Conservation (phyloP, 2,888 invertebrate genomes). For the Meta bourneti region DNA sequence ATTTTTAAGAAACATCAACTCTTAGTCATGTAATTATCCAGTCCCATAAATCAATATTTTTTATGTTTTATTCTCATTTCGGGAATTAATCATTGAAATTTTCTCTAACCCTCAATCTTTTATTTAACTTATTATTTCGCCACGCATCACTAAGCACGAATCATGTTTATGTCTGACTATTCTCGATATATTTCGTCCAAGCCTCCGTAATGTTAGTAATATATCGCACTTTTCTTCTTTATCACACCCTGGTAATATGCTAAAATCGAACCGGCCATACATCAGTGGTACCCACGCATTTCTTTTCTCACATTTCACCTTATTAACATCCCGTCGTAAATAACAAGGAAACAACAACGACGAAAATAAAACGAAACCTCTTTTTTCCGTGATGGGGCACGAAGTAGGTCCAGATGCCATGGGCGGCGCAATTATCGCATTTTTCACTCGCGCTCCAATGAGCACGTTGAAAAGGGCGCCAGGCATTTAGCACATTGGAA, state of each 20-base stretch:
- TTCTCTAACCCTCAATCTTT: not conserved
- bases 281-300: slow-evolving; percentile 1
- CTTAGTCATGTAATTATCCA: no score
- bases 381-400: slow-evolving; percentile 14
- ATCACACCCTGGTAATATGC: not conserved
- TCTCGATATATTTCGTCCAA: not conserved
- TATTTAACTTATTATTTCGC: not conserved
- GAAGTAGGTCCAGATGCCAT: slow-evolving; percentile 14
- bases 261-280: not conserved
- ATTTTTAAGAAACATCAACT: no score
- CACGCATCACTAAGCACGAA: not conserved
- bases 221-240: not conserved
- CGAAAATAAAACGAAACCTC: not conserved
- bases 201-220: not conserved
- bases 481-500: slow-evolving; percentile 45
- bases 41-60: no score
- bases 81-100: no score
- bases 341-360: slow-evolving; percentile 4
- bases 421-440: slow-evolving; percentile 69
- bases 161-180: not conserved
- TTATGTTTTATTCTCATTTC: no score
- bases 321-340: slow-evolving; percentile 62
- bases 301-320: slow-evolving; percentile 31
- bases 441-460: slow-evolving; percentile 64
- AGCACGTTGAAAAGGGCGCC: slow-evolving; percentile 45